Conservation (phyloP, 2,888 invertebrate species). For the Andricus curvator region DNA sequence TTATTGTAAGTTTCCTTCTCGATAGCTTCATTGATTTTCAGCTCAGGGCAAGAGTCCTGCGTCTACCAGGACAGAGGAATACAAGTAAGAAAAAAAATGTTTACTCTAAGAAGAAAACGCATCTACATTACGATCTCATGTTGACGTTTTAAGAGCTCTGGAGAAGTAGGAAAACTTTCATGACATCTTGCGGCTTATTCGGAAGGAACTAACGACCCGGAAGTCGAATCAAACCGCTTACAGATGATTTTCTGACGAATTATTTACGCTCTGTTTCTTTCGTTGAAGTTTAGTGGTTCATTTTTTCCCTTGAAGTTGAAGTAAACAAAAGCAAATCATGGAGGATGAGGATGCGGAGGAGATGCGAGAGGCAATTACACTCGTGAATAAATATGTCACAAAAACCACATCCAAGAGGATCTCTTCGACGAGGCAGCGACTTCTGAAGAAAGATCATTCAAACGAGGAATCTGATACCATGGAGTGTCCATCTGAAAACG, state of each 20-base stretch:
- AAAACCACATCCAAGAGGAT: conserved; percentile 47
- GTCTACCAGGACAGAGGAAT: not conserved
- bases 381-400: conserved; percentile 48
- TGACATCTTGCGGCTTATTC: not conserved
- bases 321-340: conserved; percentile 56
- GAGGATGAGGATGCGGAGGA: conserved; percentile 74
- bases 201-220: not conserved
- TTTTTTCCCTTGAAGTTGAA: not conserved
- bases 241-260: conserved; percentile 64
- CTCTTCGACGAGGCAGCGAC: conserved; percentile 44
- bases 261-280: conserved; percentile 33
- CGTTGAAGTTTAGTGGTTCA: not conserved
- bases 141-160: not conserved
- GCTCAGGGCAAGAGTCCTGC: not conserved
- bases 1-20: not conserved
- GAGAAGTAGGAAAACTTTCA: not conserved
- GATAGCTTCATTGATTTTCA: conserved; percentile 35
- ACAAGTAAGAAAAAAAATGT: not conserved
- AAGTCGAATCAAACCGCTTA: conserved; percentile 6
- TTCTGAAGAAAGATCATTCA: conserved; percentile 52
- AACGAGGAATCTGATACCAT: conserved; percentile 70
- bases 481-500: conserved; percentile 72
- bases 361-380: conserved; percentile 48
- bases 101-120: not conserved
- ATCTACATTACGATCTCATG: not conserved